Conservation (phyloP, 2,113 vertebrate genomes). For the Pontoporia blainvillei region DNA sequence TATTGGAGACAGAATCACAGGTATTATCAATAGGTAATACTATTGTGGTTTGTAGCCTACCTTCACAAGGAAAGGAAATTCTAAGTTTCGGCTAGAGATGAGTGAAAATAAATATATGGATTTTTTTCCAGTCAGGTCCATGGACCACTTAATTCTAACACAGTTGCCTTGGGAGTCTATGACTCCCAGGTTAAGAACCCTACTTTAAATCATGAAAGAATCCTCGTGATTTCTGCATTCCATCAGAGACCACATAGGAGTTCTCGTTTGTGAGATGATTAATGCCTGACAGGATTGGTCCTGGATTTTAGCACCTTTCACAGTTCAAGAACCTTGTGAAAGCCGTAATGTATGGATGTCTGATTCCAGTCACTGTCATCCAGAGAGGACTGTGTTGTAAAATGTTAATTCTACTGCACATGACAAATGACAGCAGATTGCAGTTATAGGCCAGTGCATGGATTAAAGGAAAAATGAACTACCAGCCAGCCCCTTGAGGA, state of each 20-base stretch:
- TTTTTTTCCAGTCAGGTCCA: not conserved
- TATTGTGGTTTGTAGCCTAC: not conserved
- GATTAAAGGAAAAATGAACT: not conserved
- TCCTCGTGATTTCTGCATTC: not conserved
- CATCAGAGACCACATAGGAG: not conserved
- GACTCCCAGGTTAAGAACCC: not conserved
- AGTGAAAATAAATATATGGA: constrained; percentile 38
- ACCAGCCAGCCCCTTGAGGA: not conserved
- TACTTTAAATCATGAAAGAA: constrained; percentile 7
- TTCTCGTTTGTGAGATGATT: not conserved
- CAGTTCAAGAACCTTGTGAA: not conserved
- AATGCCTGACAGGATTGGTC: not conserved
- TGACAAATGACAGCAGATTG: not conserved
- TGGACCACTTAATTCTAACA: not conserved
- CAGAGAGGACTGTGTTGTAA: not conserved
- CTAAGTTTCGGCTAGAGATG: not conserved
- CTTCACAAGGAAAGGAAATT: not conserved
- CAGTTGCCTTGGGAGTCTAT: not conserved
- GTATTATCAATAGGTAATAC: not conserved
- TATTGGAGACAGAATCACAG: constrained; percentile 18
- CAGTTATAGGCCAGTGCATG: not conserved
- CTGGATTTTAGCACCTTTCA: constrained; percentile 8
- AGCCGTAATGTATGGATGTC: not conserved
- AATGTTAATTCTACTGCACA: not conserved
- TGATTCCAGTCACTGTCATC: not conserved